A percentile compares a stretch with the other conserved stretches of the same genome.
Conservation (phyloP, 1,140 invertebrate genomes). For the Zaprionus ghesquierei region DNA sequence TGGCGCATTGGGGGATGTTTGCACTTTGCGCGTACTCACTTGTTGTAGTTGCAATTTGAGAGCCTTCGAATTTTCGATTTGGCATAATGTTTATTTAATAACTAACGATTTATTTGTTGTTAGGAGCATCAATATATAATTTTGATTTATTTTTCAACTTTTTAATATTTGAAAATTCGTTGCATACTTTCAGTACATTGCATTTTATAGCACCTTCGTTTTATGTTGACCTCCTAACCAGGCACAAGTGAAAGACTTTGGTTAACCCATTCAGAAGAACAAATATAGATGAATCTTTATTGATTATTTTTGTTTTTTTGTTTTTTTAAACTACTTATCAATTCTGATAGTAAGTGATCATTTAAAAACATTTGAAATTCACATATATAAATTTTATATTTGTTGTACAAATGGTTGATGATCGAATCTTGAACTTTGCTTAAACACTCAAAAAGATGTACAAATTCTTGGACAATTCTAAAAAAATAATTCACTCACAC, state of each 20-base stretch:
- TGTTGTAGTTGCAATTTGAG: neutral
- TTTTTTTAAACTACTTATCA: constrained; percentile 64
- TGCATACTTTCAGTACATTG: neutral
- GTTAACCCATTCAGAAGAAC: constrained; percentile 81
- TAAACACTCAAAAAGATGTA: constrained; percentile 52
- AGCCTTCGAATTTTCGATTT: neutral
- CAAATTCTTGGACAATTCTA: constrained; percentile 55
- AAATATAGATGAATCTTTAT: constrained; percentile 78
- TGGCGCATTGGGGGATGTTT: constrained; percentile 24
- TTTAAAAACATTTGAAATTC: constrained; percentile 56
- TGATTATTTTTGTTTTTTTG: constrained; percentile 63
- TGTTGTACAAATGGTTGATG: constrained; percentile 42
- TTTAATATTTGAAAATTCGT: neutral
- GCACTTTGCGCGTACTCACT: neutral
- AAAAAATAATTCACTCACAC: constrained; percentile 32
- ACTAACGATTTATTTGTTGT: neutral
- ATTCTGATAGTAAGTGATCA: constrained; percentile 63
- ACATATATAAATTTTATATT: constrained; percentile 43
- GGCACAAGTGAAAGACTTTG: neutral
- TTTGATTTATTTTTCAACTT: neutral
- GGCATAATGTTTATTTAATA: neutral
- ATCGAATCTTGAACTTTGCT: constrained; percentile 64
- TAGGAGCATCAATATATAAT: neutral
- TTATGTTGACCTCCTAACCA: neutral
- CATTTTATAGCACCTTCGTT: neutral